phyloP scores from a whole-genome alignment of 2,113 vertebrate species.

The Dascyllus trimaculatus region DNA sequence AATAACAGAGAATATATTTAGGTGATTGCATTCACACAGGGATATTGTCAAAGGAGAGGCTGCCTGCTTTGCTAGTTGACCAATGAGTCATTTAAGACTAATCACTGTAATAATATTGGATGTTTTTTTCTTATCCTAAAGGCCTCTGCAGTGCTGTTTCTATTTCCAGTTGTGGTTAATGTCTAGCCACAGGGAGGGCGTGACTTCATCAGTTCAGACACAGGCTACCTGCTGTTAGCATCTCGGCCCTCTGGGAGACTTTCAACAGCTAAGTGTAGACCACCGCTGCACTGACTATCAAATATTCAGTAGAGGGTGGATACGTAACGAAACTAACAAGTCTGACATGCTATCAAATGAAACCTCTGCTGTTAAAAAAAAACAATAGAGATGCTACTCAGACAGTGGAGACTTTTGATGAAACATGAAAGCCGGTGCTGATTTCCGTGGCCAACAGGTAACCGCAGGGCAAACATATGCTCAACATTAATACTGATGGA shows the following conservation, averaged over 20 bases:
- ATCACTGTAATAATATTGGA: slow-evolving; percentile 15
- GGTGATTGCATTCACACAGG: slow-evolving; percentile 34
- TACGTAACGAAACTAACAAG: slow-evolving; percentile 25
- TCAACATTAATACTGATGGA: slow-evolving; percentile 5
- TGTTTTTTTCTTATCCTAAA: not conserved
- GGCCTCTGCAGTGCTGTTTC: slow-evolving; percentile 1
- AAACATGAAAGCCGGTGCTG: slow-evolving; percentile 10
- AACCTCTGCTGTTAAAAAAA: slow-evolving; percentile 9
- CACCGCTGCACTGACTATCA: slow-evolving; percentile 37
- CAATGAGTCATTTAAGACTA: slow-evolving; percentile 25
- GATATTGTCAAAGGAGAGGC: slow-evolving; percentile 28
- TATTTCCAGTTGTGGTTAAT: slow-evolving; percentile 19
- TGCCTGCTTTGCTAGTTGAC: slow-evolving; percentile 11
- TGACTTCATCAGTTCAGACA: slow-evolving; percentile 50
- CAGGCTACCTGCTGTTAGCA: slow-evolving; percentile 38
- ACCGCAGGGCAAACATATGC: slow-evolving; percentile 13
- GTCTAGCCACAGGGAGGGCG: slow-evolving; percentile 33
- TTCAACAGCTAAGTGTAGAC: slow-evolving; percentile 31
- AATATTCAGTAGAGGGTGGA: slow-evolving; percentile 50
- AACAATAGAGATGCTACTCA: slow-evolving; percentile 7
- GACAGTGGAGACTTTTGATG: slow-evolving; percentile 2
- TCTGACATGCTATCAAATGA: slow-evolving; percentile 14
- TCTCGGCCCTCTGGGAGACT: slow-evolving; percentile 22
- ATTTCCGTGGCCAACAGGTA: slow-evolving; percentile 15
- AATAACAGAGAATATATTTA: slow-evolving; percentile 48